phyloP scores from a whole-genome alignment of 2,797 vertebrate genomes.

The Spea hammondii region DNA sequence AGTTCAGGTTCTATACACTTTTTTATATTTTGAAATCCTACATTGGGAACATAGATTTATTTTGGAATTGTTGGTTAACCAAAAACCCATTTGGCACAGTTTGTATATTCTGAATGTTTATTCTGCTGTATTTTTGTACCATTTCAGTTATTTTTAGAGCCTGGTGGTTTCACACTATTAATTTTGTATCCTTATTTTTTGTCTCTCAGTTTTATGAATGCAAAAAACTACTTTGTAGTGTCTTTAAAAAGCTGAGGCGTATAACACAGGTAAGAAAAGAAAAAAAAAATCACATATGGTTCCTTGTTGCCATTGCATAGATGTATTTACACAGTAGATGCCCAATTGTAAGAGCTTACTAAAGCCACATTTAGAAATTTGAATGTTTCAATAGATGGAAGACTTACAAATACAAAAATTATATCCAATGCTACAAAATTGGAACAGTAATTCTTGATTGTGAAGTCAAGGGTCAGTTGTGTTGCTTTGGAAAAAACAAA shows the following conservation, averaged over 20 bases:
- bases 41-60: background rate
- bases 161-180: slow-evolving; percentile 34
- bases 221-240: background rate
- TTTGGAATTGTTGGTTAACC: slow-evolving; percentile 40
- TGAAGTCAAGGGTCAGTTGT: no score
- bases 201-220: background rate
- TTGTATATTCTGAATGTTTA: slow-evolving; percentile 34
- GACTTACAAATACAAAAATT: no score
- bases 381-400: no score
- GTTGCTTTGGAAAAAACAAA: no score
- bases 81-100: slow-evolving; percentile 20
- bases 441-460: no score
- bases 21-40: background rate
- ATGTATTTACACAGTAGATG: no score
- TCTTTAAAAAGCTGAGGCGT: background rate
- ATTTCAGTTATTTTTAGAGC: slow-evolving; percentile 19
- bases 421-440: no score
- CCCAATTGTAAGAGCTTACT: no score
- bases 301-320: no score
- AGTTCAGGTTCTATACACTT: background rate
- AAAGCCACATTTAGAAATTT: no score
- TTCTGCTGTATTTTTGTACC: slow-evolving; percentile 30
- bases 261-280: background rate
- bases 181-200: slow-evolving; percentile 21
- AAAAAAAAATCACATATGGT: background rate